These are phyloP conservation scores for Notarius lentiginosus DNA, from an alignment of 2,113 vertebrate genomes.

Conservation along the genomic window DNA sequence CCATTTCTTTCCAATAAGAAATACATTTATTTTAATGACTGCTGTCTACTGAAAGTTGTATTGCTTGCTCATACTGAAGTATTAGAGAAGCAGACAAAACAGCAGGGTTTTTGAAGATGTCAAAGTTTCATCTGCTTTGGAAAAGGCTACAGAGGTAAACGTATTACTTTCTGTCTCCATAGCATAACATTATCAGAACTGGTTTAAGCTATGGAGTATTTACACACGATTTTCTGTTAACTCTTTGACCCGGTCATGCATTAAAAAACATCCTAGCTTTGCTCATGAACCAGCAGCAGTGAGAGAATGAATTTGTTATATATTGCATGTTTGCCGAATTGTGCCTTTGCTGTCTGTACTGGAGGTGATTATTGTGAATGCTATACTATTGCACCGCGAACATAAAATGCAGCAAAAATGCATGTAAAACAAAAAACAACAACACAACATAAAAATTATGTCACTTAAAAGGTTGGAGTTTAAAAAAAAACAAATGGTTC, in stretches of 20 bases:
- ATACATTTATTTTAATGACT: slow-evolving; percentile 24
- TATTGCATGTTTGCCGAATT: background rate
- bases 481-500: background rate
- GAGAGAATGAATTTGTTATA: background rate
- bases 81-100: background rate
- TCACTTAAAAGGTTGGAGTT: background rate
- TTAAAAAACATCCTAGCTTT: background rate
- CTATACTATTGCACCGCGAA: slow-evolving; percentile 18
- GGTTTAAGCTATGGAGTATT: background rate
- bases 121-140: background rate
- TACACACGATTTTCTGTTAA: background rate
- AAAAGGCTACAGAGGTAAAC: background rate
- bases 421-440: slow-evolving; percentile 34
- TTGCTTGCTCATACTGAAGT: background rate
- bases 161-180: background rate
- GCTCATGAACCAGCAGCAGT: background rate
- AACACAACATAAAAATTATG: slow-evolving; percentile 41
- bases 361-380: slow-evolving; percentile 6
- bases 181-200: background rate
- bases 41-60: background rate
- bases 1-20: background rate
- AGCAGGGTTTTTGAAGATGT: background rate
- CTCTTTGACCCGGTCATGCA: background rate
- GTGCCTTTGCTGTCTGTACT: slow-evolving; percentile 8
- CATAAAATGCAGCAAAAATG: slow-evolving; percentile 20